These are phyloP conservation scores for Zhengitettix transpicula DNA, from an alignment of 2,888 invertebrate species.

Conservation along the genomic window DNA sequence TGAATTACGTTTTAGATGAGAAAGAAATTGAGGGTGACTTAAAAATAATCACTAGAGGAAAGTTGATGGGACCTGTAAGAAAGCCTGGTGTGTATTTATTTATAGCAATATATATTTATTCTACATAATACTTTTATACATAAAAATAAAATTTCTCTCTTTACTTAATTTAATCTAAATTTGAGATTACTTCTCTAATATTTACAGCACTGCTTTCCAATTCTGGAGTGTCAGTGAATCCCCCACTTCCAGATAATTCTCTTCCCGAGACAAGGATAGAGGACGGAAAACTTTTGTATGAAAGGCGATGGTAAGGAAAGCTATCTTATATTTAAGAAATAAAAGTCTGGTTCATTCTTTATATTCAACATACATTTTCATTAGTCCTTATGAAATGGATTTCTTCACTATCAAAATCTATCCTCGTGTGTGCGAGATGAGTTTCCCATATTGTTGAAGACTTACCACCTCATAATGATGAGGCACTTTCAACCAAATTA, in stretches of 20 bases:
- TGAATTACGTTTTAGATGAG: constrained; percentile 78
- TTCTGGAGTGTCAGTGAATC: constrained; percentile 4
- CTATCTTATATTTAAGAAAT: too few relatives aligned
- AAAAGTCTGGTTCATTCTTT: too few relatives aligned
- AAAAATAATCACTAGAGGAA: constrained; percentile 52
- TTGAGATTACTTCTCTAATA: background rate
- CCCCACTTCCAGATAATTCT: constrained; percentile 7
- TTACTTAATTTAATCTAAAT: background rate
- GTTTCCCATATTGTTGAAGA: too few relatives aligned
- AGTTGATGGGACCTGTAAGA: constrained; percentile 25
- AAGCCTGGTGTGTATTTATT: constrained; percentile 32
- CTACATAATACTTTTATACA: background rate
- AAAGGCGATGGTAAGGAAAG: constrained; percentile 59
- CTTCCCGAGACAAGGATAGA: constrained; percentile 67
- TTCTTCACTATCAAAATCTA: too few relatives aligned
- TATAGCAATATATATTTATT: too few relatives aligned
- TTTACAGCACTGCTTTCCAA: constrained; percentile 7
- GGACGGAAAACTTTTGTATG: constrained; percentile 85
- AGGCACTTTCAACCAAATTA: too few relatives aligned
- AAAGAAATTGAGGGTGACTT: constrained; percentile 77
- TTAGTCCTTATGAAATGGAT: too few relatives aligned
- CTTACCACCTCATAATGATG: too few relatives aligned
- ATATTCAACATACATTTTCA: too few relatives aligned
- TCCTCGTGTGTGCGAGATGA: too few relatives aligned
- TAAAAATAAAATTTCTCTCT: background rate